These are phyloP conservation scores for Aphrophora alni DNA, from an alignment of 2,888 invertebrate genomes.

Conservation along the genomic window DNA sequence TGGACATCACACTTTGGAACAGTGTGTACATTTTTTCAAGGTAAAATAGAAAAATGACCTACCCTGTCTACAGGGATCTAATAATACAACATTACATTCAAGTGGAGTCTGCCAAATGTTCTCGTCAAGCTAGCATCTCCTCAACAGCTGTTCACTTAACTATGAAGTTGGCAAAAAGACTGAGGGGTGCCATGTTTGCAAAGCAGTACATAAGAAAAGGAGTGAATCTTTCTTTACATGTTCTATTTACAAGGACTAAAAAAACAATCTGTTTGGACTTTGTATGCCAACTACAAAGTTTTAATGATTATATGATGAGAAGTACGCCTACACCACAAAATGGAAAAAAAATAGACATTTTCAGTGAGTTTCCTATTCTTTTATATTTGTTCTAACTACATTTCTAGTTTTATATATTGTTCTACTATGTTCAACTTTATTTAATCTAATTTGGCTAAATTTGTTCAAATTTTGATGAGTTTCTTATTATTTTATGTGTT, in stretches of 20 bases:
- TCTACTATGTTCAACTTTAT: not conserved
- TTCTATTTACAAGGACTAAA: constrained; percentile 26
- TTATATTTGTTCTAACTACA: not conserved
- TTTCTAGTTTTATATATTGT: not conserved
- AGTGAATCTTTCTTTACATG: constrained; percentile 27
- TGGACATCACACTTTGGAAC: constrained; percentile 32
- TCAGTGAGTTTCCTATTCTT: not conserved
- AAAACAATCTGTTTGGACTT: constrained; percentile 21
- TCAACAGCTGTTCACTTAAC: constrained; percentile 11
- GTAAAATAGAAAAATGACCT: constrained; percentile 6
- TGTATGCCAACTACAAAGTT: constrained; percentile 27
- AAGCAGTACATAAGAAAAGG: constrained; percentile 22
- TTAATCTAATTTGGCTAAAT: not conserved
- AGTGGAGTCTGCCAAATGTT: constrained; percentile 17
- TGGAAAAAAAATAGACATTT: not conserved
- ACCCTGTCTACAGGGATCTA: constrained; percentile 19
- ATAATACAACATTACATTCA: constrained; percentile 28
- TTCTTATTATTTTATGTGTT: too few relatives aligned
- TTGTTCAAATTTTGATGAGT: too few relatives aligned
- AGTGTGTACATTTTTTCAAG: constrained; percentile 20
- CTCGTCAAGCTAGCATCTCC: not conserved
- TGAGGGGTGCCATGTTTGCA: constrained; percentile 30
- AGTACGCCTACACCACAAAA: not conserved
- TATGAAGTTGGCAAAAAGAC: constrained; percentile 24
- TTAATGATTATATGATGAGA: not conserved